Evolutionary conservation across 2,888 invertebrate genomes (phyloP).

Genomic region (Melitaea athalia): DNA sequence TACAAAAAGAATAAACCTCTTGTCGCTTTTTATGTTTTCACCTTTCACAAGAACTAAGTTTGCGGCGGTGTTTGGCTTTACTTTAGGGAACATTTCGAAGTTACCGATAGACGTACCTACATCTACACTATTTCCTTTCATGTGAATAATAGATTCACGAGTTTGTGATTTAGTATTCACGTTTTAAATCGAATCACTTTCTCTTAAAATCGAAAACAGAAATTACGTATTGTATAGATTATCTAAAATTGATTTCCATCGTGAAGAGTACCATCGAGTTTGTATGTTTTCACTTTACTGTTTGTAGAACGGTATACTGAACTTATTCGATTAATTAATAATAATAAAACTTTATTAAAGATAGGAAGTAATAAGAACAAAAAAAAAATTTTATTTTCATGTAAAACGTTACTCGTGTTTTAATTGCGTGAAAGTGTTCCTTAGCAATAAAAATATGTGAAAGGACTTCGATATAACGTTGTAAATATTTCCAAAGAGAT

Average conservation of each 20-base stretch:
- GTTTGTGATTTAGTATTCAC: neutral
- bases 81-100: conserved; percentile 4
- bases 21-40: conserved; percentile 9
- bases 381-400: neutral
- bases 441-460: conserved; percentile 20
- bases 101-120: neutral
- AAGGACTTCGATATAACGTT: conserved; percentile 22
- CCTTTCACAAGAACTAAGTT: conserved; percentile 4
- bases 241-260: neutral
- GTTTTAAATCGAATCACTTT: neutral
- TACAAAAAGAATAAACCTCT: neutral
- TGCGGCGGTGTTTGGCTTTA: conserved; percentile 3
- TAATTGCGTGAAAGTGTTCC: conserved; percentile 26
- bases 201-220: conserved; percentile 1
- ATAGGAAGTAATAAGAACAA: neutral
- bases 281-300: neutral
- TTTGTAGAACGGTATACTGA: neutral
- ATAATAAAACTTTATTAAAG: neutral
- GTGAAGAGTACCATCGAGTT: neutral
- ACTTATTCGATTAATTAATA: neutral
- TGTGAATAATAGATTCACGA: neutral
- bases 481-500: conserved; percentile 17
- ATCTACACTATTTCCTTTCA: neutral
- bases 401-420: neutral
- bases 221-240: neutral